These are phyloP conservation scores for Sphinx pinastri DNA, from an alignment of 2,888 invertebrate species.

Conservation along the genomic window DNA sequence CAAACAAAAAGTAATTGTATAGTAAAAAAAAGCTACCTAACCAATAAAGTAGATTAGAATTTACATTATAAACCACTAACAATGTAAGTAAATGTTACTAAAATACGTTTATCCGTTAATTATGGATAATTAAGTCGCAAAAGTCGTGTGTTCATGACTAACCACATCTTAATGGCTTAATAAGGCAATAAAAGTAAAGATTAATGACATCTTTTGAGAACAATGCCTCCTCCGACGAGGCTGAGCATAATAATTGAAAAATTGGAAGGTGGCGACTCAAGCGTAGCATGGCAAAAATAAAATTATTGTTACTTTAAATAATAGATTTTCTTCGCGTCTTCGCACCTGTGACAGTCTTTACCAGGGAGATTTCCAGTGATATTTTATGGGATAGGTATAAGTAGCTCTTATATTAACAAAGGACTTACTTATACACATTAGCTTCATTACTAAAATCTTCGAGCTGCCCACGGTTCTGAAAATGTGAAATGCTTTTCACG, in stretches of 20 bases:
- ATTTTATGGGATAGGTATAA: too few species aligned
- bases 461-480: too few species aligned
- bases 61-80: background rate
- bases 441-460: too few species aligned
- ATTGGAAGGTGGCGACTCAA: background rate
- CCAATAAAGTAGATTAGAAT: background rate
- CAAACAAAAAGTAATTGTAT: too few species aligned
- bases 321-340: too few species aligned
- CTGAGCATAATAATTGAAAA: background rate
- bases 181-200: background rate
- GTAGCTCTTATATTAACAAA: too few species aligned
- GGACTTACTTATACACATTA: too few species aligned
- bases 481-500: too few species aligned
- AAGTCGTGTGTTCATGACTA: background rate
- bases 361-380: too few species aligned
- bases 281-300: background rate
- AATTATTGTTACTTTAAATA: background rate
- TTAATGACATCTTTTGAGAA: conserved; percentile 2
- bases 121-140: background rate
- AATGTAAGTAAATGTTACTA: background rate
- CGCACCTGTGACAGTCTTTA: too few species aligned
- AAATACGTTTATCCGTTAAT: background rate
- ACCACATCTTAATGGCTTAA: background rate
- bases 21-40: background rate
- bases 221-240: background rate